Evolutionary conservation across 2,888 invertebrate species (phyloP).

Genomic region (Oegoconia quadripuncta): DNA sequence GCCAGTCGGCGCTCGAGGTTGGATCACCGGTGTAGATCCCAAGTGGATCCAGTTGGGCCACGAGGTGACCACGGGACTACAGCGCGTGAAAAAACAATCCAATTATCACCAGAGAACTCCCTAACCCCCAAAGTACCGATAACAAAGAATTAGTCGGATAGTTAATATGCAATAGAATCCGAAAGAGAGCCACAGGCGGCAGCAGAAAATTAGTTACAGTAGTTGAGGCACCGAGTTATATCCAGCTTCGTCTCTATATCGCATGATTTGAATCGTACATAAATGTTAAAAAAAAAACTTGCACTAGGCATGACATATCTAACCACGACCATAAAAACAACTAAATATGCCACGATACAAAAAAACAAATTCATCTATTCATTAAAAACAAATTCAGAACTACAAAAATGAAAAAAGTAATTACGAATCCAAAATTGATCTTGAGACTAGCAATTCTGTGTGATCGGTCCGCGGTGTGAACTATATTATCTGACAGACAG

Average conservation of each 20-base stretch:
- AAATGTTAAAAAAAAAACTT: too few species aligned
- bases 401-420: constrained; percentile 4
- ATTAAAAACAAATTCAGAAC: not conserved
- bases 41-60: constrained; percentile 95
- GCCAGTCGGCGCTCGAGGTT: constrained; percentile 69
- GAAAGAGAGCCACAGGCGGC: not conserved
- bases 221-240: not conserved
- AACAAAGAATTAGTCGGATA: not conserved
- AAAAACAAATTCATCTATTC: not conserved
- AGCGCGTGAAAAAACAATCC: constrained; percentile 39
- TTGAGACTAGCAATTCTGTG: constrained; percentile 73
- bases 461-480: constrained; percentile 46
- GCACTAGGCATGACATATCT: too few species aligned
- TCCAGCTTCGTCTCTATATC: not conserved
- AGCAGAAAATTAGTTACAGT: constrained; percentile 2
- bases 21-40: constrained; percentile 89
- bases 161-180: not conserved
- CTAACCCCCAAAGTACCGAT: not conserved
- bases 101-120: too few species aligned
- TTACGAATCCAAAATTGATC: constrained; percentile 22
- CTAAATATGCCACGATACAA: not conserved
- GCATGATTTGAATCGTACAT: too few species aligned
- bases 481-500: too few species aligned
- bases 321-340: too few species aligned
- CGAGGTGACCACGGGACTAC: constrained; percentile 95